phyloP scores from a whole-genome alignment of 2,113 vertebrate genomes.

The Psephotus haematonotus region DNA sequence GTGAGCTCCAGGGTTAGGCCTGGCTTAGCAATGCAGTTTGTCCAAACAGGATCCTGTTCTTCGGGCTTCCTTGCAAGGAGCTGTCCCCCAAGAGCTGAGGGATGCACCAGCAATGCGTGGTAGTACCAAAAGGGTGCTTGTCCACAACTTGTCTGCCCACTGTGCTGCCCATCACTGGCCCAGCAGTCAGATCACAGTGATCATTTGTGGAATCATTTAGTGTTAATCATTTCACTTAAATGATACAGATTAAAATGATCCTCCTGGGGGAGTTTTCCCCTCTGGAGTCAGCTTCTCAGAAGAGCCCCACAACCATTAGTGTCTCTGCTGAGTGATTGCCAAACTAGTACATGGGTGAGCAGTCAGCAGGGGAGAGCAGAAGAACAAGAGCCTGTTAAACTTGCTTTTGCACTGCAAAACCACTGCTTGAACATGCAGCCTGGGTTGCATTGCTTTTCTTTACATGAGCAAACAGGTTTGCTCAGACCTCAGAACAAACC shows the following conservation, averaged over 20 bases:
- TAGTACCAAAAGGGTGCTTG: background rate
- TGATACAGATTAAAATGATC: background rate
- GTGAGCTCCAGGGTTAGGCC: background rate
- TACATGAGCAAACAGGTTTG: fast-evolving
- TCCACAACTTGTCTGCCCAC: fast-evolving
- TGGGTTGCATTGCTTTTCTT: background rate
- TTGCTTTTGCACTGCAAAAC: background rate
- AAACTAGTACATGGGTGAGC: background rate
- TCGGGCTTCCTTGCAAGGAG: background rate
- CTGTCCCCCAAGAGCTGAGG: background rate
- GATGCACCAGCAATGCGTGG: background rate
- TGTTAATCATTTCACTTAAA: background rate
- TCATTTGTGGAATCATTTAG: background rate
- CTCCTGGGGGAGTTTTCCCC: background rate
- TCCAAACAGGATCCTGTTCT: background rate
- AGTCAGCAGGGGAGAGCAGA: background rate
- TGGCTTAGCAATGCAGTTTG: background rate
- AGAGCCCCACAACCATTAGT: fast-evolving
- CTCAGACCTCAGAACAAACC: background rate
- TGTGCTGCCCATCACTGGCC: background rate
- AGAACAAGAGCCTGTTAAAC: background rate
- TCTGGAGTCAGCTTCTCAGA: background rate
- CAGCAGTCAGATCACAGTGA: background rate
- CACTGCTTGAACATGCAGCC: background rate
- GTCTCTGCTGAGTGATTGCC: background rate